A percentile compares a stretch with the other conserved stretches of the same genome.
Evolutionary conservation across 2,797 vertebrate species (phyloP).

Genomic region (Petrocephalus schoutedeni): DNA sequence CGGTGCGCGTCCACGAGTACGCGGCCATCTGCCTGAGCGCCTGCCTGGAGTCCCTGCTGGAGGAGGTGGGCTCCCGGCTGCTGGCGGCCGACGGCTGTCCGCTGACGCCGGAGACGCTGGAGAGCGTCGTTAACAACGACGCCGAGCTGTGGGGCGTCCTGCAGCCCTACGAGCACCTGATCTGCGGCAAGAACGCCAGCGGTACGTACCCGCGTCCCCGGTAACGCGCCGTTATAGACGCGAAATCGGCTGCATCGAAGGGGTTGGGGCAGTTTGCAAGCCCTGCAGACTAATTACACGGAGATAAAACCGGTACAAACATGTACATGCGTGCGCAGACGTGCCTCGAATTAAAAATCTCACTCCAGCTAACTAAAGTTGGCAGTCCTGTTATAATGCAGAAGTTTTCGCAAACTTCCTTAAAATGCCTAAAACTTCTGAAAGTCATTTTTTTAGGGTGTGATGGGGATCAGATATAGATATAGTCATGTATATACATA

Average conservation of each 20-base stretch:
- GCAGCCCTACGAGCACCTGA: constrained; percentile 91
- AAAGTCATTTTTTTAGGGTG: not conserved
- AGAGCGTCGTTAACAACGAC: constrained; percentile 90
- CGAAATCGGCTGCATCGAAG: too few species aligned
- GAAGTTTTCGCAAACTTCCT: not conserved
- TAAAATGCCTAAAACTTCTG: too few species aligned
- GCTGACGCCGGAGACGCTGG: constrained; percentile 75
- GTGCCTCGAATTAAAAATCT: too few species aligned
- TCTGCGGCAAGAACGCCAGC: constrained; percentile 94
- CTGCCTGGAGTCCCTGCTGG: constrained; percentile 86
- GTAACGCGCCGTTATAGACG: too few species aligned
- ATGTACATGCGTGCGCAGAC: too few species aligned
- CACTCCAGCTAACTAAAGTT: too few species aligned
- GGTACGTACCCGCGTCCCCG: constrained; percentile 61
- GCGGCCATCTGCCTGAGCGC: constrained; percentile 85
- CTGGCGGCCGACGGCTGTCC: constrained; percentile 65
- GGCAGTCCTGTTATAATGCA: not conserved
- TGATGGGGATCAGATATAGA: not conserved
- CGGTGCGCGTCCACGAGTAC: constrained; percentile 90
- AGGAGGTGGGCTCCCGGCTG: constrained; percentile 79
- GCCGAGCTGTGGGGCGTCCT: constrained; percentile 94
- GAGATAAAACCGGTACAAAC: too few species aligned
- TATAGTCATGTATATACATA: not conserved
- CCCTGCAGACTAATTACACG: too few species aligned
- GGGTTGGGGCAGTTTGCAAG: too few species aligned